Base-by-base conservation (phyloP, 1,140 invertebrate genomes). In the Dreissena rostriformis region DNA sequence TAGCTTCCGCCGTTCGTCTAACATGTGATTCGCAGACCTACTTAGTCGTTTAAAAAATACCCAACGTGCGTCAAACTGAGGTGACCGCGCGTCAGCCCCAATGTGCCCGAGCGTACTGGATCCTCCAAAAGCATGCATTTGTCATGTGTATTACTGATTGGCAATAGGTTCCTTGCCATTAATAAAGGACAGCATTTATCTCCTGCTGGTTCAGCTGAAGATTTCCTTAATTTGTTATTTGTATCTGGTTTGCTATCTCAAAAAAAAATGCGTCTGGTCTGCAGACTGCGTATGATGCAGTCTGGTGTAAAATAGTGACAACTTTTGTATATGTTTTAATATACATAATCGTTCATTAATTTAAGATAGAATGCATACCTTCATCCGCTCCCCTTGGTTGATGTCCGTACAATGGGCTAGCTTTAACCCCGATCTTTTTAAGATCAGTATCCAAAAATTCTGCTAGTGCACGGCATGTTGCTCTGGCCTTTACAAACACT, bases 391-490 rank as follows among this genome's bases (percentile, higher is more conserved):
- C 85, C 28, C 57, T 51, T 19, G 81, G 82, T 26, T 81, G 77
- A 15, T 87, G 61, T 51, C 88, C 86, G 15, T 83, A 88, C 28
- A 89, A 86, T 2, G 55, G 55, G 15, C 61, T 67, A 14, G 88
- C 83, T 22, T 84, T 88, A 6, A 86, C 22, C 22, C 74, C 74
- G 1, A 17, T 49, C 0, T 53, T 55, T 52, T 66, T 11, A 24
- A 81, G 70, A 22, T 72, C 78, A 24, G 39, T 72, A 55, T 65
- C 29, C 17, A 81, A 52, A 52, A 72, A 81, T 1, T 22, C 28
- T 22, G 78, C 78, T 19, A 81, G 28, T 10, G 78, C 22, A 15
- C 68, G 57, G 28, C 78, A 81, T n/a, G 78, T 81, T 39, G 78
- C 78, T 65, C 78, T 55, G 22, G 78, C 67, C 29, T 81, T 72